phyloP scores from a whole-genome alignment of 1,140 invertebrate species.

The Galleria mellonella region DNA sequence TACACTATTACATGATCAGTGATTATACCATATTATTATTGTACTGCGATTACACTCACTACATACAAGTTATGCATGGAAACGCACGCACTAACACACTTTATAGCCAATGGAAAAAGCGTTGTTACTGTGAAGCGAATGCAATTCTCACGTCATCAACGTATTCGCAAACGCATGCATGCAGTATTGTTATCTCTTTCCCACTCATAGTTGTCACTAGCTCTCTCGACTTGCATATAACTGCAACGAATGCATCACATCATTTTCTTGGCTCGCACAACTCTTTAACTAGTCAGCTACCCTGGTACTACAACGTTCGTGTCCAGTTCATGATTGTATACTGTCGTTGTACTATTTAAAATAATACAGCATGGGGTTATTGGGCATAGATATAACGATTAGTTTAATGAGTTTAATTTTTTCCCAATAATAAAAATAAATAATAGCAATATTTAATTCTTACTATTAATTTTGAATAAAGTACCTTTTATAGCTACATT shows the following conservation, averaged over 20 bases:
- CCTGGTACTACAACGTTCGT: slow-evolving; percentile 36
- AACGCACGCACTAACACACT: not conserved
- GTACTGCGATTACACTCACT: not conserved
- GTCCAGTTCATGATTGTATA: no score
- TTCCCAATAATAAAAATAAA: no score
- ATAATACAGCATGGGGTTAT: no score
- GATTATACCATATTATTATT: no score
- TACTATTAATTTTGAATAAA: no score
- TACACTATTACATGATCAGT: no score
- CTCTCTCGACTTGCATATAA: slow-evolving; percentile 42
- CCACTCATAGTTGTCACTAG: slow-evolving; percentile 23
- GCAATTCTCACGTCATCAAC: slow-evolving; percentile 26
- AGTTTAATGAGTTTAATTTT: no score
- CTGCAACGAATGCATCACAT: slow-evolving; percentile 40
- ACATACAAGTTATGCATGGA: not conserved
- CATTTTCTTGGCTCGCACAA: slow-evolving; percentile 39
- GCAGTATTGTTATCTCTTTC: slow-evolving; percentile 31
- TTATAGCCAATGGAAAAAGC: slow-evolving; percentile 27
- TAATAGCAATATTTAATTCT: no score
- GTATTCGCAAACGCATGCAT: slow-evolving; percentile 26
- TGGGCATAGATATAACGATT: no score
- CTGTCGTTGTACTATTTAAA: no score
- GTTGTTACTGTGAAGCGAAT: slow-evolving; percentile 24
- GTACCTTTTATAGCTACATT: no score
- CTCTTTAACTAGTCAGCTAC: slow-evolving; percentile 33